Evolutionary conservation across 2,888 invertebrate species (phyloP), one percentile per base, ranked within the genome.

Genomic region (Melieria omissa): DNA sequence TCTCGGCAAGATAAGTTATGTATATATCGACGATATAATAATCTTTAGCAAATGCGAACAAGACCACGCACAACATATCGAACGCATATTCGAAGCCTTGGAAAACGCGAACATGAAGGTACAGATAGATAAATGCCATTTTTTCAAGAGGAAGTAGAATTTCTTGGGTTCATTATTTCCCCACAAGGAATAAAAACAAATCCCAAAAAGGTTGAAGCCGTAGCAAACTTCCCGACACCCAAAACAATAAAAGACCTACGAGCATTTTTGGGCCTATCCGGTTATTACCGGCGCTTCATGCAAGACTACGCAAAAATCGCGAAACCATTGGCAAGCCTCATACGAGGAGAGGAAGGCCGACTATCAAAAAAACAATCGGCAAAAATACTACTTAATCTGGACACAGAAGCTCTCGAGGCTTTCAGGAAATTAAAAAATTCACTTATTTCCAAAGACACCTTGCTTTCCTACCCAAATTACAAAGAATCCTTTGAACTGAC

Each of bases 261-360:
- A n/a, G n/a, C 70, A 3, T 74, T 74, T 42, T 65, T 72, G 14
- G 74, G 72, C 4, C 45, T 73, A 10, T 73, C 70, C 46, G 72
- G 72, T 10, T 72, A 47, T 57, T 72, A 73, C 54, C 42, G 64
- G 4, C 29, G 64, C 7, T 62, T 62, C 4, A 45, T 45, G n/a
- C 29, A 60, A 42, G 55, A 57, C 41, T 61, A 61, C 16, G 45
- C 45, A 8, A 61, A 61, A 45, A 44, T 61, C 44, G 61, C 63
- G 16, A 63, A 63, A 49, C 49, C 63, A n/a, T 47, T 63, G n/a
- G 16, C 63, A 46, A 10, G 41, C 16, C 63, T 49, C 47, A 1
- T 63, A 63, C 29, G 70, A 65, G 70, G 71, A 67, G 70, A 72
- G 55, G 71, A 74, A 46, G 73, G 66, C 12, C 68, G 66, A 55